These are phyloP conservation scores for Pectinophora gossypiella DNA, from an alignment of 1,140 invertebrate species.

Conservation along the genomic window DNA sequence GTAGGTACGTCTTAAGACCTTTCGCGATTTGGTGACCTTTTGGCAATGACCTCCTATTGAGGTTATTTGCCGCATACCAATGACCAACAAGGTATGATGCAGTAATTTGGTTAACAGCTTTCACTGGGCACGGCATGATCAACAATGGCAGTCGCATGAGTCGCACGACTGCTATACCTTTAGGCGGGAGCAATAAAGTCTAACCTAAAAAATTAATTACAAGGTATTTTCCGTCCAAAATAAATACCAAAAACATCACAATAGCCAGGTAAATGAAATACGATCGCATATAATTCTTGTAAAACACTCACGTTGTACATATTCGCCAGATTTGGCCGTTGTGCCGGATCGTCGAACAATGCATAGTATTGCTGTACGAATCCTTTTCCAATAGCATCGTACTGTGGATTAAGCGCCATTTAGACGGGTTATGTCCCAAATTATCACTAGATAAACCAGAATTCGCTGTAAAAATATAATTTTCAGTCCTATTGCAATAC, in stretches of 20 bases:
- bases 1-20: too few species aligned
- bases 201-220: conserved; percentile 2
- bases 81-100: too few species aligned
- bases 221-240: too few species aligned
- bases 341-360: conserved; percentile 90
- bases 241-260: not conserved
- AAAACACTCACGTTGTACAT: conserved; percentile 92
- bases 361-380: conserved; percentile 96
- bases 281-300: not conserved
- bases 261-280: not conserved
- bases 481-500: conserved; percentile 26
- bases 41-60: too few species aligned
- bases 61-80: too few species aligned
- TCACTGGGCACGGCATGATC: not conserved
- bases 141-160: not conserved
- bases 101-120: too few species aligned
- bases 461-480: conserved; percentile 32
- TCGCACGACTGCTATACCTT: not conserved
- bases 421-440: conserved; percentile 36
- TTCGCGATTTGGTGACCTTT: too few species aligned
- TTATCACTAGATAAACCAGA: conserved; percentile 26
- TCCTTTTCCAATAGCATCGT: conserved; percentile 93
- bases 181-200: not conserved
- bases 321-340: conserved; percentile 87
- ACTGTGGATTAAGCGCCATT: conserved; percentile 92